Evolutionary conservation across 1,140 invertebrate species (phyloP), one percentile per base, ranked within the genome.

Genomic region (Panagrolaimus sp.): DNA sequence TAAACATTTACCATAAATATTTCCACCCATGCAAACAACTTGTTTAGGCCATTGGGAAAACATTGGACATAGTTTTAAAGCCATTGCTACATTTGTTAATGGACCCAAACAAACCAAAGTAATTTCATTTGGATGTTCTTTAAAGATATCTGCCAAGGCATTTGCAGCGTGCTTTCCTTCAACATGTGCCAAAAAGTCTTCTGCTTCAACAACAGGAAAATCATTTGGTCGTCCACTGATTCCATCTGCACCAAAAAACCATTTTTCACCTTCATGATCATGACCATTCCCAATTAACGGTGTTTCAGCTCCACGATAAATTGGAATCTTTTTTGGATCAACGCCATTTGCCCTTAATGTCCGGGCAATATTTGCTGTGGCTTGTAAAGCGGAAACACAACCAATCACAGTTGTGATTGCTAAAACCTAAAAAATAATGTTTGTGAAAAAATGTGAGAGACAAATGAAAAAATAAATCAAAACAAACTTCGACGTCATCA

Each of bases 1-100:
- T 4, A 4, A n/a, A n/a, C n/a, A n/a, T n/a, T n/a, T 4, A 38
- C 31, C 75, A 72, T 27, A 43, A 71, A 86, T 85, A 83, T 91
- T 91, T 72, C 90, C 90, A 46, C 90, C 90, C 89, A 92, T 90
- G 1, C 90, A 86, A 68, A 86, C 88, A 61, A 91, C 81, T 61
- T 87, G 87, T 73, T 88, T 88, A 0, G 91, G 82, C 48, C 86
- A 85, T 0, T 84, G 70, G 0, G 86, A 82, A 78, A 91, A 89
- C 31, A 87, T 73, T 4, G 87, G 87, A 76, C 89, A 89, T 69
- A 90, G 84, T 74, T 88, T 87, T 11, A 89, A 85, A 3, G 90
- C 87, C 64, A 91, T 74, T 5, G 90, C 90, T 53, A 91, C 82
- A 79, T 92, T 92, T 1, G 90, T 92, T 42, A 91, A 80, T 0